Evolutionary conservation across 2,797 vertebrate genomes (phyloP).

Genomic region (Gobio occitaniae): DNA sequence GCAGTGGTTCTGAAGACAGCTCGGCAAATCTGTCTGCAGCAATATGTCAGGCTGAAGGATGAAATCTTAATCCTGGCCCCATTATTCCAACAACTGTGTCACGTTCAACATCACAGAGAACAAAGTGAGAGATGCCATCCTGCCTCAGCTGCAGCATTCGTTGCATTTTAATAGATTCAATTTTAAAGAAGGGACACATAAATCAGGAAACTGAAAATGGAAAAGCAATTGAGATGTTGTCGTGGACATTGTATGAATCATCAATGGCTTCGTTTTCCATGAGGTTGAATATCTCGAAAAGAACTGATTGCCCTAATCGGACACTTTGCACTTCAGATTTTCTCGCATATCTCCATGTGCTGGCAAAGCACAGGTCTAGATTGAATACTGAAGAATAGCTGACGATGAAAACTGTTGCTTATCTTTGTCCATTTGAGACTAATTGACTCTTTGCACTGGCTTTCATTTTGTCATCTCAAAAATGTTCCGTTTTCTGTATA

Average conservation of each 20-base stretch:
- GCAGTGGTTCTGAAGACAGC: slow-evolving; percentile 47
- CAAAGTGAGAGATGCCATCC: slow-evolving; percentile 53
- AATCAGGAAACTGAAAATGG: slow-evolving; percentile 8
- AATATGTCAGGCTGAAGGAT: slow-evolving; percentile 57
- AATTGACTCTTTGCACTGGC: slow-evolving; percentile 8
- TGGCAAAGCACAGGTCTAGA: background rate
- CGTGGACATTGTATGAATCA: background rate
- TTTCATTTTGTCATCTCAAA: background rate
- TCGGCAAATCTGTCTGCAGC: slow-evolving; percentile 54
- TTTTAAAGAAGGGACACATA: slow-evolving; percentile 53
- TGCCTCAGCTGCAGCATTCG: slow-evolving; percentile 60
- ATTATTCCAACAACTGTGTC: slow-evolving; percentile 60
- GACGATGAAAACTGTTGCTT: background rate
- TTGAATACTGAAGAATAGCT: slow-evolving; percentile 6
- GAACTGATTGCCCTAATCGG: slow-evolving; percentile 4
- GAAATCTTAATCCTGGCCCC: slow-evolving; percentile 59
- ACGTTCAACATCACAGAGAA: slow-evolving; percentile 52
- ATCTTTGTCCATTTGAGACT: background rate
- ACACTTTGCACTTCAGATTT: background rate
- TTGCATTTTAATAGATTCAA: slow-evolving; percentile 42
- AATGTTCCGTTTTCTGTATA: slow-evolving; percentile 20
- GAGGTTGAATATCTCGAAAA: slow-evolving; percentile 27
- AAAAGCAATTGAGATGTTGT: slow-evolving; percentile 18
- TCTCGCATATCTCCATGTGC: background rate
- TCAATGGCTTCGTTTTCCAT: background rate